Evolutionary conservation across 2,797 vertebrate genomes (phyloP).

Genomic region (Scleropages formosus): DNA sequence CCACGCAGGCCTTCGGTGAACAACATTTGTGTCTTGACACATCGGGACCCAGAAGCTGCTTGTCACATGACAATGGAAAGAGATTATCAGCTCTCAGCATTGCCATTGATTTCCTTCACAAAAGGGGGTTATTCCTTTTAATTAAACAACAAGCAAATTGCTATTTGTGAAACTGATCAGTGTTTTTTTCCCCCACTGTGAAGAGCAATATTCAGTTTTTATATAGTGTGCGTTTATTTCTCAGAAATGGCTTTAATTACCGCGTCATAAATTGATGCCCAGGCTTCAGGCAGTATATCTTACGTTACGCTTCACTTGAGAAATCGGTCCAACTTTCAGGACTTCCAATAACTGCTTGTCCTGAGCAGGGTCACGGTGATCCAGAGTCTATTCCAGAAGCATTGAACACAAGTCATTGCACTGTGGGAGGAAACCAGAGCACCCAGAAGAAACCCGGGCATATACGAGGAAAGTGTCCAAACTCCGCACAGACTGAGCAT

Average conservation of each 20-base stretch:
- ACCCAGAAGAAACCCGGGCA: too few relatives aligned
- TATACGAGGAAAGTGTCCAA: too few relatives aligned
- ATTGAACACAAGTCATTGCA: too few relatives aligned
- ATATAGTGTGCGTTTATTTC: conserved; percentile 55
- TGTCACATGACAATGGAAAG: too few relatives aligned
- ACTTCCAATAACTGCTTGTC: background rate
- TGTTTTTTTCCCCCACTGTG: conserved; percentile 61
- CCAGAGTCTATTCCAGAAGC: too few relatives aligned
- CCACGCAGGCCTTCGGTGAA: too few relatives aligned
- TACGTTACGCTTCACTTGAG: conserved; percentile 16
- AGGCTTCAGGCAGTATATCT: background rate
- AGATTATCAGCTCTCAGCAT: conserved; percentile 43
- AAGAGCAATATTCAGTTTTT: conserved; percentile 55
- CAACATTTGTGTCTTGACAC: too few relatives aligned
- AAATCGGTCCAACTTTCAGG: background rate
- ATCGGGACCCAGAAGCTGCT: too few relatives aligned
- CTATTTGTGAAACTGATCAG: conserved; percentile 72
- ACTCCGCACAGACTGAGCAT: background rate
- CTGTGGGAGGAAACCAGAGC: too few relatives aligned
- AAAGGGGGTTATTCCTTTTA: conserved; percentile 67
- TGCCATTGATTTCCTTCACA: conserved; percentile 65
- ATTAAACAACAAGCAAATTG: conserved; percentile 69
- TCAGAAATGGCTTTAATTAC: conserved; percentile 35
- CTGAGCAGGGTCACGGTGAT: background rate
- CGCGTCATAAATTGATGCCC: background rate